Evolutionary conservation across 2,888 invertebrate species (phyloP), one percentile per base, ranked within the genome.

Genomic region (Troilus luridus): DNA sequence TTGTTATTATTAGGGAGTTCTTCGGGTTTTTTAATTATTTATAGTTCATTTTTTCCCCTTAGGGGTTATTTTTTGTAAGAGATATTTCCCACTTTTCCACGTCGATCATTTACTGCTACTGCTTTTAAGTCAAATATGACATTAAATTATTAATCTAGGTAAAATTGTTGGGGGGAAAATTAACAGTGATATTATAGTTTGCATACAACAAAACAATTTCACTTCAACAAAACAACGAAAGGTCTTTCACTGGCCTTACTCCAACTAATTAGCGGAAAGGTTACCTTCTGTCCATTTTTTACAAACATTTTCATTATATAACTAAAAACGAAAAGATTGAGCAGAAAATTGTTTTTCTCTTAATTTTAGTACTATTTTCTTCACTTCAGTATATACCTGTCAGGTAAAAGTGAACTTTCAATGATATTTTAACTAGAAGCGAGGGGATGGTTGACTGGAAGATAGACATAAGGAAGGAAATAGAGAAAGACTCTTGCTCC

Each of bases 241-340:
- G 72, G 72, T 77, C 72, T 27, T 77, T 41, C 72, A 77, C 21
- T 77, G 72, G 27, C 72, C 72, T 77, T 77, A 27, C 17, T 19
- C 72, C 72, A 41, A 19, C 72, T 77, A 27, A 77, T 77, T 12
- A 41, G 41, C 72, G 72, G 27, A 41, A 77, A 77, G 72, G 72
- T 27, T 77, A 0, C 8, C 41, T 77, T 77, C 72, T 27, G 72
- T 77, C 41, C 0, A 41, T 77, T 72, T 72, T 77, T 77, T 77
- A 27, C 27, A 27, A 2, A 8, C 72, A 12, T 17, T 77, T 3
- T 41, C 24, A 19, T 67, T 67, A 27, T 67, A 27, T 77, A 77
- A 77, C 27, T 41, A 6, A 14, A 67, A 41, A 41, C 7, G 27
- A 77, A 77, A 27, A 41, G 72, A 14, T 67, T 67, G 21, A 77